Conservation (phyloP, 2,797 vertebrate species). For the Neosilurus hyrtlii region DNA sequence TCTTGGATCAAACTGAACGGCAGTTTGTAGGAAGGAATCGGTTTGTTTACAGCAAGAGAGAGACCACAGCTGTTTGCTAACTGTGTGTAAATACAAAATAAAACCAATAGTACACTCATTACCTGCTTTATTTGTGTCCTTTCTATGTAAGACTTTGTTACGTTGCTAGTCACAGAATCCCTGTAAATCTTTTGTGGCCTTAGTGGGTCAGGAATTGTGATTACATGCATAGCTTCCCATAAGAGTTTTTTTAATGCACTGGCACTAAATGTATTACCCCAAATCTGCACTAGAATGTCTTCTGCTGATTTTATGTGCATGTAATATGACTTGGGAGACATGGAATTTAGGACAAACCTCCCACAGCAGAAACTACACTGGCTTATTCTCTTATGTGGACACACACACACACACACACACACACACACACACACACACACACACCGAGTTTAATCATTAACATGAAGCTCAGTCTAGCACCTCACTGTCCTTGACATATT, state of each 20-base stretch:
- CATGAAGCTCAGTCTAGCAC: background rate
- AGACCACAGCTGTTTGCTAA: background rate
- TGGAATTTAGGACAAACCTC: background rate
- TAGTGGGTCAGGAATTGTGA: background rate
- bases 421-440: constrained; percentile 4
- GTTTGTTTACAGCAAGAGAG: background rate
- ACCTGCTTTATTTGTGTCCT: background rate
- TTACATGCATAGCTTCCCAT: too few relatives aligned
- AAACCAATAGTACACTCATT: background rate
- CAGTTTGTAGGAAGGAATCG: background rate
- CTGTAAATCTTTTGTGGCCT: background rate
- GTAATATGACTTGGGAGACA: background rate
- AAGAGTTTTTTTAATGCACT: too few relatives aligned
- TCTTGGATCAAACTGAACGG: background rate
- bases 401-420: background rate
- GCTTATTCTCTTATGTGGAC: constrained; percentile 2
- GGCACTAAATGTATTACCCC: background rate
- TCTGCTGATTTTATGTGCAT: background rate
- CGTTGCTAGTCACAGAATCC: background rate
- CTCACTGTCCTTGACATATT: constrained; percentile 15
- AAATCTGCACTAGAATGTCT: background rate
- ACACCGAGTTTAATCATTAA: constrained; percentile 29
- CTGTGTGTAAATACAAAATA: background rate
- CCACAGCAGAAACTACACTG: constrained; percentile 19
- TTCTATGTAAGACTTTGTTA: background rate